These are phyloP conservation scores for Sebastes matsubarae DNA, from an alignment of 2,797 vertebrate species.

Conservation along the genomic window DNA sequence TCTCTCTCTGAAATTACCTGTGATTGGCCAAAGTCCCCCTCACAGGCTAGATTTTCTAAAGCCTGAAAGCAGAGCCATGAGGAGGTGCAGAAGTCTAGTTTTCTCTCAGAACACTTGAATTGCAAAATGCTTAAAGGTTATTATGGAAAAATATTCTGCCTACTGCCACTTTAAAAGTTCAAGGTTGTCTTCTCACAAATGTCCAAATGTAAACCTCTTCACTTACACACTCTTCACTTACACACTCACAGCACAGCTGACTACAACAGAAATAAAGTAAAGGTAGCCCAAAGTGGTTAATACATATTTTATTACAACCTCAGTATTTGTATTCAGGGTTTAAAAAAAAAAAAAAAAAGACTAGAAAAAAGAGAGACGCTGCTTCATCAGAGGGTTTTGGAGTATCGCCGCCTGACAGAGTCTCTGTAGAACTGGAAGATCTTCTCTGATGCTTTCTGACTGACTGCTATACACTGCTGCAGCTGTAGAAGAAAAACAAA, in stretches of 20 bases:
- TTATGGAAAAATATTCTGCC: too few relatives aligned
- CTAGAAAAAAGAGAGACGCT: neutral
- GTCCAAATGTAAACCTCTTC: too few relatives aligned
- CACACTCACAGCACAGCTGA: neutral
- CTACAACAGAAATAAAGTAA: slow-evolving; percentile 7
- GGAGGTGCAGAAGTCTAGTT: too few relatives aligned
- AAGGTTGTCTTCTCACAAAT: neutral
- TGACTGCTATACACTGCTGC: slow-evolving; percentile 88
- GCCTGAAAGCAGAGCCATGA: too few relatives aligned
- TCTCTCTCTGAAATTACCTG: too few relatives aligned
- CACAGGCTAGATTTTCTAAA: too few relatives aligned
- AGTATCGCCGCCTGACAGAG: slow-evolving; percentile 87
- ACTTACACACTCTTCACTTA: too few relatives aligned
- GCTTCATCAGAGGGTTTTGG: slow-evolving; percentile 82
- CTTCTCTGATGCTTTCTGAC: slow-evolving; percentile 86
- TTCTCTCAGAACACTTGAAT: too few relatives aligned
- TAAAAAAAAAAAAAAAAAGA: neutral
- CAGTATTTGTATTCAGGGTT: neutral
- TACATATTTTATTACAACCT: slow-evolving; percentile 58
- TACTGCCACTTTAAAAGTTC: neutral
- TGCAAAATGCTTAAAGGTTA: too few relatives aligned
- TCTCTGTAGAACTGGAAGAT: slow-evolving; percentile 93
- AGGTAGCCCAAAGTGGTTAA: neutral
- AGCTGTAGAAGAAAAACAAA: slow-evolving; percentile 75
- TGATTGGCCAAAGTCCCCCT: too few relatives aligned